Evolutionary conservation across 2,888 invertebrate species (phyloP), one percentile per base, ranked within the genome.

Genomic region (Mystacides longicornis): DNA sequence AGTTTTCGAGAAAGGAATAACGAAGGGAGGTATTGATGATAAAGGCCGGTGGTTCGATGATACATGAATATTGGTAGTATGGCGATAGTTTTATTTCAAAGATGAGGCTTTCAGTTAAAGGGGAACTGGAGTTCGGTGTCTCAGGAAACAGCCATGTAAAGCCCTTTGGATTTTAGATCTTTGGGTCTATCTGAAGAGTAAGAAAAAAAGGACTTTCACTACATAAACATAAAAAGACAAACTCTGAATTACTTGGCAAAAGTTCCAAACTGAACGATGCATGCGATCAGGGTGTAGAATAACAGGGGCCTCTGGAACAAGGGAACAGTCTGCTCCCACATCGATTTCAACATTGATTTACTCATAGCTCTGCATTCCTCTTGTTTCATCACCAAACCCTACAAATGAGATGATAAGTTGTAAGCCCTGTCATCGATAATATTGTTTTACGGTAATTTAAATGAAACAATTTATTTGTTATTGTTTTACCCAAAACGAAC

Each of bases 231-330:
- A 43, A 45, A 11, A 45, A 3, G 11, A 45, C 5, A n/a, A 19
- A 45, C 20, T 21, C 7, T 45, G 11, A 37, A 7, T 73, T 69
- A 85, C 85, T 83, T 82, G 61, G 84, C 83, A 74, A 85, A 83
- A 60, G 84, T 82, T 4, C 81, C 77, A 60, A 84, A 84, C 66
- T 82, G 82, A 18, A 85, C 80, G 54, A 77, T 74, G 66, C 81
- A 81, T 2, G 79, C 73, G 14, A 84, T 71, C 1, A 71, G 63
- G 1, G 82, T 82, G 67, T 78, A 77, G 3, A 71, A 72, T 9
- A 82, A 64, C 2, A 82, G 67, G 0, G 83, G 82, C 2, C 72
- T 64, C 45, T 71, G 71, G 65, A 83, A 81, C 48, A 86, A 69
- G 0, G 75, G 77, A 23, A 73, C 68, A 0, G 81, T 79, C 67